phyloP scores from a whole-genome alignment of 2,888 invertebrate species.

The Scrobipalpa atriplicella region DNA sequence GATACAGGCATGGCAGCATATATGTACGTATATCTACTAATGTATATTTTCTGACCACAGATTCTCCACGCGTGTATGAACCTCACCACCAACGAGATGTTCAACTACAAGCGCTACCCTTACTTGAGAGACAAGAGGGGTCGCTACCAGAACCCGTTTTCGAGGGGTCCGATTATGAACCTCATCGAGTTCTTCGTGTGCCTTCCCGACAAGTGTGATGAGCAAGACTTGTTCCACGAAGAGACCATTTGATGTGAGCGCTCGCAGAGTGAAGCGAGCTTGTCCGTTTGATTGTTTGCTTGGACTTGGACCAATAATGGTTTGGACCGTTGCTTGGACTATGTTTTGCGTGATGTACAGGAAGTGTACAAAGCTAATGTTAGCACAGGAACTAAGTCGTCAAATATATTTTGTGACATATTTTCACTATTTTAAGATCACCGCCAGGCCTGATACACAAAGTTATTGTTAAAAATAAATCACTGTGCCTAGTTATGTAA shows the following conservation, averaged over 20 bases:
- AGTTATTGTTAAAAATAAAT: not conserved
- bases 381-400: not conserved
- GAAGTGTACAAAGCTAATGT: not conserved
- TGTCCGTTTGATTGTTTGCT: conserved; percentile 33
- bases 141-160: conserved; percentile 95
- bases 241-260: conserved; percentile 79
- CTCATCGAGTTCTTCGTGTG: conserved; percentile 95
- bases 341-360: too few species aligned
- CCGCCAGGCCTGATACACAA: conserved; percentile 6
- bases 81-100: conserved; percentile 97
- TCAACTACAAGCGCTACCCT: conserved; percentile 95
- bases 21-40: not conserved
- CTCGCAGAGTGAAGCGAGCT: conserved; percentile 37
- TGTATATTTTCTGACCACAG: conserved; percentile 76
- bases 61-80: conserved; percentile 96
- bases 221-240: conserved; percentile 87
- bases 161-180: conserved; percentile 93
- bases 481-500: too few species aligned
- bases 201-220: conserved; percentile 90
- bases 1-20: not conserved
- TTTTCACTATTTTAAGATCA: not conserved
- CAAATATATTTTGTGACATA: conserved; percentile 14
- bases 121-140: conserved; percentile 95
- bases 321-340: too few species aligned
- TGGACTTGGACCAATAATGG: not conserved